A percentile compares a stretch with the other conserved stretches of the same genome.
Evolutionary conservation across 2,797 vertebrate species (phyloP).

Genomic region (Neosalanx taihuensis): DNA sequence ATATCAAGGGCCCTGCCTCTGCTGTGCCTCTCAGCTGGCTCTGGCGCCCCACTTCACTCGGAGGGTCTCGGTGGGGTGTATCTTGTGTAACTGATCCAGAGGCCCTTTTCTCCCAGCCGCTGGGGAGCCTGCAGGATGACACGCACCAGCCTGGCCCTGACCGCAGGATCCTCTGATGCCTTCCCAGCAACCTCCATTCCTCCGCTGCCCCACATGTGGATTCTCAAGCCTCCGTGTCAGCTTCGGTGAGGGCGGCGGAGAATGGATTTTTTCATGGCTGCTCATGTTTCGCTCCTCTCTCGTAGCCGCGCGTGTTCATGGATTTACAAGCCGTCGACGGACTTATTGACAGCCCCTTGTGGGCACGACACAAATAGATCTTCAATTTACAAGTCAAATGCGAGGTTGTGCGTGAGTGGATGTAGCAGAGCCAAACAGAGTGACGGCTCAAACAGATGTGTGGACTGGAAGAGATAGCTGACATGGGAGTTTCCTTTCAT

Average conservation of each 20-base stretch:
- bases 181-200: not conserved
- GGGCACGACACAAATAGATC: constrained; percentile 68
- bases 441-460: constrained; percentile 23
- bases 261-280: not conserved
- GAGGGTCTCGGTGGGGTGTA: constrained; percentile 19
- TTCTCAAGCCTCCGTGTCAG: not conserved
- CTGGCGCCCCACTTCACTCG: constrained; percentile 8
- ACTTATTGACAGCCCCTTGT: constrained; percentile 66
- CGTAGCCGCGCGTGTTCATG: not conserved
- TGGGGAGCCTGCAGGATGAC: constrained; percentile 30
- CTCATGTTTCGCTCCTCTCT: not conserved
- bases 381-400: constrained; percentile 72
- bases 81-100: constrained; percentile 22
- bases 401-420: constrained; percentile 43
- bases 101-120: constrained; percentile 7
- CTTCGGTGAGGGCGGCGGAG: too few relatives aligned
- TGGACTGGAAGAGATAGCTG: constrained; percentile 3
- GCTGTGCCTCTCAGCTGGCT: not conserved
- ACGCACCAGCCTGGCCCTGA: constrained; percentile 23
- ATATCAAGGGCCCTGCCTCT: not conserved
- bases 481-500: not conserved
- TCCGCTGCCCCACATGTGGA: not conserved
- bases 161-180: constrained; percentile 7
- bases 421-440: constrained; percentile 40
- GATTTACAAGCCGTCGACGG: constrained; percentile 50